Base-by-base conservation (phyloP, 1,140 invertebrate species). In the Megalonaias nervosa region DNA sequence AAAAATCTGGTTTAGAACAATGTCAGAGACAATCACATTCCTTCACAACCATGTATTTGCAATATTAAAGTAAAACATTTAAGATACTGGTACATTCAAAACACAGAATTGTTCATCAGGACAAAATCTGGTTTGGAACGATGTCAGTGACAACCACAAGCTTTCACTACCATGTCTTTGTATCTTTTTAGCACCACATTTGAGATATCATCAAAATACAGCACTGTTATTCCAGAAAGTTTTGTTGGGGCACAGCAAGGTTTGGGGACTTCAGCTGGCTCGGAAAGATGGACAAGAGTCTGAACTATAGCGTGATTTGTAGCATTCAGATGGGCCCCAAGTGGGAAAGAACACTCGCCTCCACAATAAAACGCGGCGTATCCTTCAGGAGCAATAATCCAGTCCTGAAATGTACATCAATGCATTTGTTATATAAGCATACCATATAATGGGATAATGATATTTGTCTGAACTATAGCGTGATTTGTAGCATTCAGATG, bases 301-400 rank as follows among this genome's bases (percentile, higher is more conserved):
- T 94, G 93, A 67, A 95, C 91, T 58, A 94, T 94, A 26, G 94
- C 94, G 82, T 95, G 94, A 87, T 95, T 95, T n/a, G 94, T 94
- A 1, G 93, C 93, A 67, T 91, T 92, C 84, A 92, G 91, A 79
- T 92, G 90, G 55, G 92, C 88, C 12, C 90, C 92, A 59, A 93
- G 80, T 0, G 93, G 93, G 61, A 93, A 93, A 17, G 91, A 84
- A 86, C 94, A 95, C 57, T 92, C 91, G 0, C 94, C 94, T 67
- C 90, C 89, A 84, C 94, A 95, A 81, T 93, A 93, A 85, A 93
- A 93, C 14, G 94, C 94, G 21, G 92, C 91, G 81, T 94, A 95
- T 2, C 92, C 93, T 72, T 93, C 92, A 62, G 94, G 94, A 1
- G 93, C 93, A 79, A 92, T 91, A 77, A 92, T 91, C 91, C 91